Conservation (phyloP, 2,797 vertebrate genomes). For the Hoplostethus mediterraneus region DNA sequence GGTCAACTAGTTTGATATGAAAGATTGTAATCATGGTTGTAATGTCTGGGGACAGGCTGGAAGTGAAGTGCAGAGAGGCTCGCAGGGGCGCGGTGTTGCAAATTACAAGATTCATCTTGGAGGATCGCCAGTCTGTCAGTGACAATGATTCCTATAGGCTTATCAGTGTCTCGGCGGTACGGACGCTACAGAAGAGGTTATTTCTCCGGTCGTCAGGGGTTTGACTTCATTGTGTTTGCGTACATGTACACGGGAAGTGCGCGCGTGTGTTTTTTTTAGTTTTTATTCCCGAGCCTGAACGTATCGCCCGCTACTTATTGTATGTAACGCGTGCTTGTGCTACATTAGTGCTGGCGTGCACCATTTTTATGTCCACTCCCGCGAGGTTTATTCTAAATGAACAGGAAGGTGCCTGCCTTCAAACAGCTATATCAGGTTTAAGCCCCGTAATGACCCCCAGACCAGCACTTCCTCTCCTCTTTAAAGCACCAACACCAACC, state of each 20-base stretch:
- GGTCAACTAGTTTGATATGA: slow-evolving; percentile 36
- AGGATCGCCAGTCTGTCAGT: slow-evolving; percentile 29
- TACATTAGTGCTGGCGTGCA: slow-evolving; percentile 16
- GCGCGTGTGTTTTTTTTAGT: neutral
- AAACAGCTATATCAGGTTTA: slow-evolving; percentile 34
- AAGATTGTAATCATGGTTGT: slow-evolving; percentile 35
- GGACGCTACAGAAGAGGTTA: neutral
- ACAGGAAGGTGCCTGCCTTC: slow-evolving; percentile 1
- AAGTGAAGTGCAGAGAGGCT: slow-evolving; percentile 2
- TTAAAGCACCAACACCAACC: slow-evolving; percentile 23
- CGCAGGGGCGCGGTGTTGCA: slow-evolving; percentile 18
- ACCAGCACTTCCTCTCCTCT: slow-evolving; percentile 36
- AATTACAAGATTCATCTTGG: slow-evolving; percentile 34
- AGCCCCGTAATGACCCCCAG: slow-evolving; percentile 36
- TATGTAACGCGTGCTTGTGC: neutral
- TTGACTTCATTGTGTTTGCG: neutral
- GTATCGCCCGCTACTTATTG: neutral
- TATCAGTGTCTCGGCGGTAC: slow-evolving; percentile 9
- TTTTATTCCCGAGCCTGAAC: neutral
- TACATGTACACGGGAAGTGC: no score
- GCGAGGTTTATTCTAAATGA: slow-evolving; percentile 5
- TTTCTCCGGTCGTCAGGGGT: slow-evolving; percentile 1
- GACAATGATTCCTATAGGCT: slow-evolving; percentile 24
- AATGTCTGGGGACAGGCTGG: slow-evolving; percentile 25
- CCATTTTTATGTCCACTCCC: slow-evolving; percentile 18